A percentile compares a stretch with the other conserved stretches of the same genome.
Evolutionary conservation across 2,113 vertebrate species (phyloP).

Genomic region (Sciurus niger): DNA sequence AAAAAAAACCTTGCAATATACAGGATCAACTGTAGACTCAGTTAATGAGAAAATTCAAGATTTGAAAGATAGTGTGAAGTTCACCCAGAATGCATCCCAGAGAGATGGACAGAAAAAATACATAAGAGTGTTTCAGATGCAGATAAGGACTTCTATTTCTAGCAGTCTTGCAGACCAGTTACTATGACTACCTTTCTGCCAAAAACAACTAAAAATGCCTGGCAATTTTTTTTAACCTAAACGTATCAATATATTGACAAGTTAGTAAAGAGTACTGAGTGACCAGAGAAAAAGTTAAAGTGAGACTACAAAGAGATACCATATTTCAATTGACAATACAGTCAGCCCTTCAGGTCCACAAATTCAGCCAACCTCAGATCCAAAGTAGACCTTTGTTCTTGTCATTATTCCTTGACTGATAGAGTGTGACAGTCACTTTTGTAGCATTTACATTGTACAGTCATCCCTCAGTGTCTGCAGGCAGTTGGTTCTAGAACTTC

Average conservation of each 20-base stretch:
- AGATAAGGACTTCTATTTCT: no score
- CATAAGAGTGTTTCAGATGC: no score
- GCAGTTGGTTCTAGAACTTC: neutral
- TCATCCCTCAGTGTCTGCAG: neutral
- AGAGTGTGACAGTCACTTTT: no score
- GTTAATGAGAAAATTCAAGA: neutral
- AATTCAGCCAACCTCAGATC: neutral
- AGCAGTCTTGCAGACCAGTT: no score
- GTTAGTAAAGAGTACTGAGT: neutral
- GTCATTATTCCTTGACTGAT: neutral
- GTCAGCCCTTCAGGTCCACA: neutral
- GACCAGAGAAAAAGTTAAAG: neutral
- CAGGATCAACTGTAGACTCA: neutral
- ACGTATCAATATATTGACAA: neutral
- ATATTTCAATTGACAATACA: neutral
- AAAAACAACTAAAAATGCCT: no score
- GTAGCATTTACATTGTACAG: no score
- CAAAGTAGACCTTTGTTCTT: neutral
- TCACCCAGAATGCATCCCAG: no score
- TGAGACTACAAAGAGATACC: conserved; percentile 3
- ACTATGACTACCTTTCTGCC: no score
- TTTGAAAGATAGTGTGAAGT: neutral
- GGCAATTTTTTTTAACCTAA: neutral
- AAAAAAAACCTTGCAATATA: neutral
- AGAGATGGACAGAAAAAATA: no score